Evolutionary conservation across 2,888 invertebrate genomes (phyloP), one percentile per base, ranked within the genome.

Genomic region (Deilephila elpenor): DNA sequence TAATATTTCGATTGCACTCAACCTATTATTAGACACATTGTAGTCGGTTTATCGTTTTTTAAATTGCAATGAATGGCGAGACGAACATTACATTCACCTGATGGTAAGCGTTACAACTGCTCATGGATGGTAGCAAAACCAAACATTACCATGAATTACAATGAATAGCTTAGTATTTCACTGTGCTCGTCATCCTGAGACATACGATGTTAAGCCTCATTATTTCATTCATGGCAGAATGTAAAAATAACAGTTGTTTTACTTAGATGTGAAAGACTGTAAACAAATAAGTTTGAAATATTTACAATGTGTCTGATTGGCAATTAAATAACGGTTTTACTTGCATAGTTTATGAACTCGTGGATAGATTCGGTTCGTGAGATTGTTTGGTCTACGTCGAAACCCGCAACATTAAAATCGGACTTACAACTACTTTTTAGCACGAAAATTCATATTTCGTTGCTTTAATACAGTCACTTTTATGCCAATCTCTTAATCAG

Each of bases 351-450:
- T 77, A 81, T 76, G 67, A 78, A 78, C 73, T 76, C 73, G 77
- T 79, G 75, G 79, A 83, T 77, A 78, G 89, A 89, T 89, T 82
- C 73, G 70, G 78, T 88, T 89, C 89, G 89, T 89, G 89, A 88
- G 89, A 72, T 77, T 73, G 75, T 75, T 76, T 74, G 74, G 67
- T 73, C 56, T 56, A 8, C 32, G 25, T 64, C n/a, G 7, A 62
- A 53, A 72, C 62, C 34, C 44, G 20, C 53, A 61, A 51, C 25
- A 67, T 67, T 67, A 67, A 67, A 67, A 78, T 75, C 74, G 78
- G 78, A 75, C 80, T 78, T 84, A 86, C 85, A 83, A 80, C 74
- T 67, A 67, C 67, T 67, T 67, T 74, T 78, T 80, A 79, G 78
- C 83, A 86, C 83, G 83, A 83, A 83, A 77, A 72, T 70, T 76